phyloP scores from a whole-genome alignment of 2,113 vertebrate species.

The Brachionichthys hirsutus region DNA sequence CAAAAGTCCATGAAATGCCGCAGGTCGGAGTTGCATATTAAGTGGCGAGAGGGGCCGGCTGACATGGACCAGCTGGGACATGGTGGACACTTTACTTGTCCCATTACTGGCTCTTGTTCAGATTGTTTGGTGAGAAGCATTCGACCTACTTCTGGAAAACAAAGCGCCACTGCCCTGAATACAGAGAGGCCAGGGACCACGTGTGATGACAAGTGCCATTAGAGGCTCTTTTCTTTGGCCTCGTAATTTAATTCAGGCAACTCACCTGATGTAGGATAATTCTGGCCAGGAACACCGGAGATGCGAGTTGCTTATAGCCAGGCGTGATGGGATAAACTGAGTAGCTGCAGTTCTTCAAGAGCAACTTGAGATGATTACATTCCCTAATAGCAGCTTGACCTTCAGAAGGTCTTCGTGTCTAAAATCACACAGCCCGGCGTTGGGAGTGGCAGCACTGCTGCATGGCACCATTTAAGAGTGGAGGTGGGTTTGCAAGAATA shows the following conservation, averaged over 20 bases:
- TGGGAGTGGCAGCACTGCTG: too few species aligned
- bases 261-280: slow-evolving; percentile 44
- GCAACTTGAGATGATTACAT: slow-evolving; percentile 50
- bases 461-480: neutral
- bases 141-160: slow-evolving; percentile 79
- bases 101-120: slow-evolving; percentile 76
- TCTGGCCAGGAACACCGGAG: slow-evolving; percentile 1
- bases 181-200: slow-evolving; percentile 68
- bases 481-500: neutral
- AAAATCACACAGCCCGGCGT: slow-evolving; percentile 16
- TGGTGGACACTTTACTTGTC: slow-evolving; percentile 69
- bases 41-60: slow-evolving; percentile 47
- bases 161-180: slow-evolving; percentile 78
- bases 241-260: slow-evolving; percentile 49
- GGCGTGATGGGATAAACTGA: slow-evolving; percentile 1
- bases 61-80: slow-evolving; percentile 60
- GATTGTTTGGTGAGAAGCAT: slow-evolving; percentile 78
- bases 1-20: slow-evolving; percentile 68
- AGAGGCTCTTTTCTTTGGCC: slow-evolving; percentile 59
- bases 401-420: slow-evolving; percentile 54
- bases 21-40: slow-evolving; percentile 65
- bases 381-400: slow-evolving; percentile 53
- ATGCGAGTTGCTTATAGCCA: neutral
- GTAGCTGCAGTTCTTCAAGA: slow-evolving; percentile 15
- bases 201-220: slow-evolving; percentile 66